Base-by-base conservation (phyloP, 1,140 invertebrate genomes). In the Zaprionus nigranus region DNA sequence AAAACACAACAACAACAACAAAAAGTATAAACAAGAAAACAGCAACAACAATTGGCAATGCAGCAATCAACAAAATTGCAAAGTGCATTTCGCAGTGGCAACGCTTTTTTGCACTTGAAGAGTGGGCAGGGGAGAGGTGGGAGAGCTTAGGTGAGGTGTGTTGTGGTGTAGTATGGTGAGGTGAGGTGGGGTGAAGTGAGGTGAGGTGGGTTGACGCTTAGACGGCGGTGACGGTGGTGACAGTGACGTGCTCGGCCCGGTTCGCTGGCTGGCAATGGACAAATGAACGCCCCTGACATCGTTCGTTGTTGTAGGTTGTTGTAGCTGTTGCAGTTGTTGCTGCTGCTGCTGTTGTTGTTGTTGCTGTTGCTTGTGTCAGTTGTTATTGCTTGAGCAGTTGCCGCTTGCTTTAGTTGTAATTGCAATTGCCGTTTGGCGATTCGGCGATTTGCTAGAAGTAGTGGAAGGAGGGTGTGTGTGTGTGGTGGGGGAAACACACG, bases 281-380 rank as follows among this genome's bases (percentile, higher is more conserved):
- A 87, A 87, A 87, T 88, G 85, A 88, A 88, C 85, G 85, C 85
- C 85, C 85, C 85, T 88, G 85, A 88, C 85, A 88, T 90, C 85
- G 85, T 88, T 85, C 38, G 82, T 81, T 84, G 81, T 78, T 82
- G 68, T 62, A 72, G 63, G 77, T 54, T 20, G 38, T 22, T 58
- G 76, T 2, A 60, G n/a, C 3, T 34, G 26, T 51, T 67, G 65
- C 20, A 26, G 72, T 20, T 65, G 64, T n/a, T 63, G 51, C n/a
- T 62, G 53, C 12, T 68, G 34, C 49, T 17, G n/a, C 59, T 1
- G 60, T 15, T 49, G 28, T 51, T 54, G 64, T 71, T 56, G 38
- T 17, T 24, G 56, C 13, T 58, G 58, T 22, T 53, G 28, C 20
- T 22, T 34, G 26, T 59, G 59, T 54, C 24, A 38, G 73, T 26